Evolutionary conservation across 2,797 vertebrate species (phyloP), one percentile per base, ranked within the genome.

Genomic region (Antennarius maculatus): DNA sequence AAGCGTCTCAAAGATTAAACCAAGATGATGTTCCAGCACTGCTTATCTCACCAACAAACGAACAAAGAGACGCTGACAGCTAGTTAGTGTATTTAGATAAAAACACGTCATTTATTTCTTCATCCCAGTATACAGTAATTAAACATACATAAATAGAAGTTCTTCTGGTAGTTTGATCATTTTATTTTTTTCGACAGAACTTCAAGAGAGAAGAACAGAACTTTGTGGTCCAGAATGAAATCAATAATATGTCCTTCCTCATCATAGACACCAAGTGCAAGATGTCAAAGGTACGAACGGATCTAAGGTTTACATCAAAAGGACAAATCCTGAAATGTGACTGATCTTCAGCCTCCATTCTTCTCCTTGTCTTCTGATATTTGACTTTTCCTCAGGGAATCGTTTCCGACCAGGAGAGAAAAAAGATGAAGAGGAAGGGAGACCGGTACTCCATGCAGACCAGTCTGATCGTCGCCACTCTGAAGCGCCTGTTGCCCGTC

Each of bases 231-330:
- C 96, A 98, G 90, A 98, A 98, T 83, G 97, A 98, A 91, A 98
- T 98, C 91, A 98, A 98, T 92, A 98, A 98, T 69, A 98, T 98
- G 97, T 97, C 96, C 18, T 98, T 98, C 80, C 95, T 98, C 54
- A 98, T 98, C 80, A 95, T 95, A 15, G 96, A 98, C 72, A 97
- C 95, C 61, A 98, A 98, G 86, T 97, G 96, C 53, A 98, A 98
- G 90, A 98, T 98, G 96, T 95, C 97, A 4, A 98, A 98, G 96
- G 97, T 97, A 94, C 15, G 69, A 49, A 39, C 11, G 31, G 27
- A 58, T 4, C 0, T 17, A 5, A 46, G 13, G 28, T 9, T 37
- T 15, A 5, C 17, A 39, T 28, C 1, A 37, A 6, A 31, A 37
- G 37, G 49, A 28, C 2, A 49, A 8, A 23, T 23, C 15, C 27